Conservation (phyloP, 2,113 vertebrate genomes). For the Odobenus rosmarus region DNA sequence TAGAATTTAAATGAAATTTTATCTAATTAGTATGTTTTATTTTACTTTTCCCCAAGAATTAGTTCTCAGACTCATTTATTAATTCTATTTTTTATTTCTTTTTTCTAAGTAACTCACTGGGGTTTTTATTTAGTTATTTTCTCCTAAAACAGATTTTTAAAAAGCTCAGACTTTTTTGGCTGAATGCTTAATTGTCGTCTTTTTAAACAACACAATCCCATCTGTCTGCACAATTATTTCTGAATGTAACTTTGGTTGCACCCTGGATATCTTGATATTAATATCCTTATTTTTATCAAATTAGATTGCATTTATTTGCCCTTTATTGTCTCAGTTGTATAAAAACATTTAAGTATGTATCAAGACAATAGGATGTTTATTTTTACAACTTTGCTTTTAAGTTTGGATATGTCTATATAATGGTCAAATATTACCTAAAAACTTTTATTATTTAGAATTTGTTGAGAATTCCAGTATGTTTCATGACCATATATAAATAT, state of each 20-base stretch:
- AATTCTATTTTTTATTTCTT: neutral
- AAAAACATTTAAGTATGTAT: neutral
- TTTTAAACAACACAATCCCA: neutral
- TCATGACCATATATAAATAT: neutral
- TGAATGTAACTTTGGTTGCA: neutral
- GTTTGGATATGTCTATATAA: neutral
- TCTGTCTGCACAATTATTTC: neutral
- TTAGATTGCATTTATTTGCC: neutral
- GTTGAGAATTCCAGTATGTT: conserved; percentile 10
- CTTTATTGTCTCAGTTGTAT: neutral
- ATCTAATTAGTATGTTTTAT: neutral
- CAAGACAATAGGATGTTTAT: neutral
- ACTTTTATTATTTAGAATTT: neutral
- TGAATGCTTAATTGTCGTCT: neutral
- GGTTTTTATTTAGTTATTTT: neutral
- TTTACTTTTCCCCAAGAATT: neutral
- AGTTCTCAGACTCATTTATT: neutral
- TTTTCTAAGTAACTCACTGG: neutral
- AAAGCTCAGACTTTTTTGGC: neutral
- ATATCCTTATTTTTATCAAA: neutral
- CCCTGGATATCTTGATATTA: neutral
- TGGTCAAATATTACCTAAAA: neutral
- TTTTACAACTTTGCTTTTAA: neutral
- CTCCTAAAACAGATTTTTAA: neutral
- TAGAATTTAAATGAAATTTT: conserved; percentile 38